Conservation (phyloP, 2,888 invertebrate genomes). For the Cephus runcator region DNA sequence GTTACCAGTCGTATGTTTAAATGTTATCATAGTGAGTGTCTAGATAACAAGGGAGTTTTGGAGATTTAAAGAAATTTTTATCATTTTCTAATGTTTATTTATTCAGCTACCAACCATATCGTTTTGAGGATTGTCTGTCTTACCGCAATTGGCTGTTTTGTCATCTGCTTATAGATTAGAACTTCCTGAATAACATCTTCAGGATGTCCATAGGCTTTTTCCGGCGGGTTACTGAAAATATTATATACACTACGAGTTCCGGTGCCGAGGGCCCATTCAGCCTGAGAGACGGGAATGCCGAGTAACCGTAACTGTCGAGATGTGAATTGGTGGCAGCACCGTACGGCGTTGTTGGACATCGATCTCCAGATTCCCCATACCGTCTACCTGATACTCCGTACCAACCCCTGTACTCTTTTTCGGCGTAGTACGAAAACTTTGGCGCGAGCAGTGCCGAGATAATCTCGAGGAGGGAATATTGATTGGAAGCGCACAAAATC, state of each 20-base stretch:
- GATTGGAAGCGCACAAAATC: slow-evolving; percentile 39
- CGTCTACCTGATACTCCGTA: slow-evolving; percentile 5
- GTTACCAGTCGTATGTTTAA: background rate
- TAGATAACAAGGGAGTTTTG: background rate
- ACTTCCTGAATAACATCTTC: background rate
- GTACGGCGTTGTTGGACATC: slow-evolving; percentile 48
- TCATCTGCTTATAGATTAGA: background rate
- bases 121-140: background rate
- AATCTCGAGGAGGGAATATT: slow-evolving; percentile 34
- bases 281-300: slow-evolving; percentile 18
- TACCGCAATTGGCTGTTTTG: background rate
- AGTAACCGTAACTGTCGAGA: slow-evolving; percentile 34
- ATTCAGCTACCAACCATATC: background rate
- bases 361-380: slow-evolving; percentile 37
- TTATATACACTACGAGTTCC: background rate
- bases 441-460: slow-evolving; percentile 36
- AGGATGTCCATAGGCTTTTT: background rate
- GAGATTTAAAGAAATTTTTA: too few species aligned
- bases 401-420: slow-evolving; percentile 20
- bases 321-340: slow-evolving; percentile 49
- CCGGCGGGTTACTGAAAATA: background rate
- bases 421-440: slow-evolving; percentile 46
- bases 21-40: background rate
- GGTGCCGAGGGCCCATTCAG: background rate
- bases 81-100: background rate